phyloP scores from a whole-genome alignment of 2,888 invertebrate genomes.

The Caenorhabditis japonica region DNA sequence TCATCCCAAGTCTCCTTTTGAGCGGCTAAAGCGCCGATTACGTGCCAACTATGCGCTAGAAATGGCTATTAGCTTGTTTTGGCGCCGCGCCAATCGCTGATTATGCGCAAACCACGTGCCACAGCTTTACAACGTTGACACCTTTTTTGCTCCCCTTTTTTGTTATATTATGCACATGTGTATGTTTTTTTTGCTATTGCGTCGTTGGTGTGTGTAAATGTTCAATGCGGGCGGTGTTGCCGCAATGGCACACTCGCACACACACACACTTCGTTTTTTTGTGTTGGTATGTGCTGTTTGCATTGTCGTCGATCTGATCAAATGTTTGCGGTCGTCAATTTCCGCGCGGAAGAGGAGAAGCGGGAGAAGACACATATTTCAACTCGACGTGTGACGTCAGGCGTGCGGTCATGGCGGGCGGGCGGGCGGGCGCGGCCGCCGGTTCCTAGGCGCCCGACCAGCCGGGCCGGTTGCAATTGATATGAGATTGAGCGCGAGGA shows the following conservation, averaged over 20 bases:
- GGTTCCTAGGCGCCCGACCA: too few relatives aligned
- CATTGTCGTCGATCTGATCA: conserved; percentile 50
- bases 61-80: too few relatives aligned
- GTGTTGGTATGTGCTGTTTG: conserved; percentile 38
- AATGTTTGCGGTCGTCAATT: conserved; percentile 54
- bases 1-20: too few relatives aligned
- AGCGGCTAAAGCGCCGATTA: too few relatives aligned
- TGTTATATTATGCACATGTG: conserved; percentile 37
- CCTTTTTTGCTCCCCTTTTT: conserved; percentile 19
- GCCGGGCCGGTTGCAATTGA: too few relatives aligned
- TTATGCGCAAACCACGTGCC: too few relatives aligned
- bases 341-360: conserved; percentile 57
- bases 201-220: conserved; percentile 38
- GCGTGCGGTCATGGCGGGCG: conserved; percentile 26
- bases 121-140: too few relatives aligned
- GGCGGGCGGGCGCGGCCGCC: too few relatives aligned
- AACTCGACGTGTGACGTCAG: conserved; percentile 45
- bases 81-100: too few relatives aligned
- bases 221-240: conserved; percentile 31
- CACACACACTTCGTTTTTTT: conserved; percentile 44
- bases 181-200: conserved; percentile 41
- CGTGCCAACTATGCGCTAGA: too few relatives aligned
- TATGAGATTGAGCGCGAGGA: neutral
- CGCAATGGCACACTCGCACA: conserved; percentile 33
- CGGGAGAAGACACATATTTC: too few relatives aligned